Conservation (phyloP, 2,888 invertebrate species). For the Epistrophella euchroma region DNA sequence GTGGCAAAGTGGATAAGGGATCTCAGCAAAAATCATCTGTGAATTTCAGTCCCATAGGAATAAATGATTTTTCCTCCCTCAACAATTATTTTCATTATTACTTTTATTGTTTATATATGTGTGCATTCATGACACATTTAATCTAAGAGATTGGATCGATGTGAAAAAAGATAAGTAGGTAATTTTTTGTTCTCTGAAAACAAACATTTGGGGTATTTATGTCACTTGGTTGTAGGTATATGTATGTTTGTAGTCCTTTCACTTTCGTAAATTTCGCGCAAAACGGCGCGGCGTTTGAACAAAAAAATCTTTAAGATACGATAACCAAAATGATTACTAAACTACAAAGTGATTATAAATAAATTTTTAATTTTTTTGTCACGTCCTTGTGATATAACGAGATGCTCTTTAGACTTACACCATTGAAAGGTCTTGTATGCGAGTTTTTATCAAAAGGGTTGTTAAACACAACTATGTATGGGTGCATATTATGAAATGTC, state of each 20-base stretch:
- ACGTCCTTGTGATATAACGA: too few species aligned
- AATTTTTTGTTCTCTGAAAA: neutral
- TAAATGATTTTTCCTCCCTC: constrained; percentile 55
- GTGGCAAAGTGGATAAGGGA: constrained; percentile 69
- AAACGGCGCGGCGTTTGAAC: neutral
- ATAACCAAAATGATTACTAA: neutral
- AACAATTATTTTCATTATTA: constrained; percentile 64
- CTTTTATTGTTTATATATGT: constrained; percentile 65
- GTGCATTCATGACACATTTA: constrained; percentile 33
- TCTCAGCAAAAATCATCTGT: constrained; percentile 66
- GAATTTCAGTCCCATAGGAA: constrained; percentile 65
- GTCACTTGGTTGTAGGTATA: neutral
- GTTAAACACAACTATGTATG: too few species aligned
- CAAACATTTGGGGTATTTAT: constrained; percentile 28
- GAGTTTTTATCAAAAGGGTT: too few species aligned
- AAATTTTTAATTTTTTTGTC: too few species aligned
- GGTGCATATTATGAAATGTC: too few species aligned
- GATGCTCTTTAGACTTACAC: too few species aligned
- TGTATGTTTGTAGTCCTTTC: neutral
- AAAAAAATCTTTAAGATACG: neutral
- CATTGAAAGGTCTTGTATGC: too few species aligned
- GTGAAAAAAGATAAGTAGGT: constrained; percentile 26
- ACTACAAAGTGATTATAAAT: neutral
- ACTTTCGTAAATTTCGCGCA: neutral
- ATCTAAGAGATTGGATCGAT: constrained; percentile 32